Evolutionary conservation across 2,113 vertebrate species (phyloP).

Genomic region (Phoenicopterus ruber): DNA sequence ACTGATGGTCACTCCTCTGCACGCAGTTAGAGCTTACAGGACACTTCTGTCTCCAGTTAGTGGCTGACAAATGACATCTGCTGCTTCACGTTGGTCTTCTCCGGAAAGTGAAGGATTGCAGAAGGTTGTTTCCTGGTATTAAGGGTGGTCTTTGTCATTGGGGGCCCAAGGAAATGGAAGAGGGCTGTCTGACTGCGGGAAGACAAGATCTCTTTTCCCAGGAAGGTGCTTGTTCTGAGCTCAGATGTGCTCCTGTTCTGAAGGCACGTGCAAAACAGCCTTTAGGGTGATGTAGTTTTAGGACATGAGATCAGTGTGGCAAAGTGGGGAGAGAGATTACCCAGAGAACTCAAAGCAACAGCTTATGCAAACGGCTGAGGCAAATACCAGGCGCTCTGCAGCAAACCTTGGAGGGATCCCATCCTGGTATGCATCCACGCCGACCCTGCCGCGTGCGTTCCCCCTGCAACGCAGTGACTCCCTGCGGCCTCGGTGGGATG

Average conservation of each 20-base stretch:
- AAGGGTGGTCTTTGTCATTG: background rate
- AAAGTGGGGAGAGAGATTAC: background rate
- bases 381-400: background rate
- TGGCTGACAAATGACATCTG: background rate
- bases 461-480: background rate
- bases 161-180: background rate
- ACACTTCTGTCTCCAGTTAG: background rate
- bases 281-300: background rate
- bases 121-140: background rate
- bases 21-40: background rate
- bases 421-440: background rate
- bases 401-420: background rate
- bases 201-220: background rate
- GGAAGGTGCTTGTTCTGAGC: background rate
- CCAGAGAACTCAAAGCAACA: background rate
- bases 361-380: background rate
- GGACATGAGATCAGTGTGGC: background rate
- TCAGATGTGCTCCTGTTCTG: background rate
- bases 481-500: background rate
- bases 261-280: background rate
- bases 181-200: background rate
- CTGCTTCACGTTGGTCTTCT: accelerated
- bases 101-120: background rate
- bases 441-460: background rate
- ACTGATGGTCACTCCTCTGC: background rate